Percentiles rank a stretch among this genome's conserved stretches.
Evolutionary conservation across 2,888 invertebrate species (phyloP).

Genomic region (Sphaerophoria taeniata): DNA sequence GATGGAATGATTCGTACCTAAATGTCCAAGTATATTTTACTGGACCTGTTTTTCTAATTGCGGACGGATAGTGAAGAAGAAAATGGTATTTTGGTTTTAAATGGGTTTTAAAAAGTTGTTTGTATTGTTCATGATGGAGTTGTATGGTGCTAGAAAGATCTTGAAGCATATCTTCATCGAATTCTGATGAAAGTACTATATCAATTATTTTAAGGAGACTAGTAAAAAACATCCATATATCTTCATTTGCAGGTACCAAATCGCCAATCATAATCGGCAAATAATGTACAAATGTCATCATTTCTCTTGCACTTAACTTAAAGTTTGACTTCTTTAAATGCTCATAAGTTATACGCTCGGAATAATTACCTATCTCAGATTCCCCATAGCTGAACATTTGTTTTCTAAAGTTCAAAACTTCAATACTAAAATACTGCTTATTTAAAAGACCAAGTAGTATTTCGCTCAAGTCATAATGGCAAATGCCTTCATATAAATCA

Average conservation of each 20-base stretch:
- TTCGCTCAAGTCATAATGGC: conserved; percentile 44
- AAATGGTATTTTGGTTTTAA: conserved; percentile 9
- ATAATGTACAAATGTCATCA: conserved; percentile 28
- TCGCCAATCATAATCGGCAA: conserved; percentile 22
- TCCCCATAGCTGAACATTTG: conserved; percentile 46
- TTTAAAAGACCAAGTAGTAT: conserved; percentile 23
- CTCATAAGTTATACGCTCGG: conserved; percentile 25
- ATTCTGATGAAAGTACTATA: conserved; percentile 3
- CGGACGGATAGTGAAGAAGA: conserved; percentile 6
- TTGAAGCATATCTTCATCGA: neutral
- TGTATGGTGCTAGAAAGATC: neutral
- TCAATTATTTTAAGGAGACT: conserved; percentile 16
- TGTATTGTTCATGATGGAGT: conserved; percentile 12
- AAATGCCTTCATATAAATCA: conserved; percentile 1
- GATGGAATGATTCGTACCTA: conserved; percentile 8
- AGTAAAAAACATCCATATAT: conserved; percentile 16
- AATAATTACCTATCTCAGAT: conserved; percentile 44
- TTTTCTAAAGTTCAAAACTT: neutral
- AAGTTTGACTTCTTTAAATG: conserved; percentile 38
- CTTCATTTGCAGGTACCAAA: neutral
- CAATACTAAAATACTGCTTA: too few species aligned
- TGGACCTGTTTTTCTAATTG: neutral
- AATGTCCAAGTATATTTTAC: neutral
- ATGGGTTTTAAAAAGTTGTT: neutral
- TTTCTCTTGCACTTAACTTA: conserved; percentile 27